Evolutionary conservation across 1,140 invertebrate species (phyloP).

Genomic region (Acromyrmex heyeri): DNA sequence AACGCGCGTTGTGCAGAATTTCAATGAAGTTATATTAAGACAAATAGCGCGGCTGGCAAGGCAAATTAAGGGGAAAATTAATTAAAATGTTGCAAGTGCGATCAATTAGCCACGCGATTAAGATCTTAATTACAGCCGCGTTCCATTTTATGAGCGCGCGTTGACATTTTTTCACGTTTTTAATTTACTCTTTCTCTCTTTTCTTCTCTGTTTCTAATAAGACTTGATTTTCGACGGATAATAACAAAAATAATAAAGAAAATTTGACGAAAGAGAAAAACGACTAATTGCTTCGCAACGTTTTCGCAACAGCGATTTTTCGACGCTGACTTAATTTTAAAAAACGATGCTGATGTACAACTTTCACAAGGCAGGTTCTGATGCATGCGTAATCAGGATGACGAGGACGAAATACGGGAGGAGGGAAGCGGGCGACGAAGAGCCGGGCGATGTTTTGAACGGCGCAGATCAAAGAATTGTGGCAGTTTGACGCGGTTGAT

Average conservation of each 20-base stretch:
- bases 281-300: neutral
- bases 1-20: constrained; percentile 2
- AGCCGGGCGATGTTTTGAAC: neutral
- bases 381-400: constrained; percentile 43
- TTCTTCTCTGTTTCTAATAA: neutral
- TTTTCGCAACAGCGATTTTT: neutral
- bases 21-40: constrained; percentile 3
- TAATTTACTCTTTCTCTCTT: neutral
- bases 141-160: neutral
- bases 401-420: constrained; percentile 47
- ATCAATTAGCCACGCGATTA: constrained; percentile 47
- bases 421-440: constrained; percentile 1
- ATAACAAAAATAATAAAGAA: neutral
- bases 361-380: constrained; percentile 69
- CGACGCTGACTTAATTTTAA: neutral
- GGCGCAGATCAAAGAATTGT: neutral
- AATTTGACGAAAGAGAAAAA: neutral
- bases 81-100: constrained; percentile 57
- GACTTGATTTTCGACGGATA: neutral
- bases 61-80: constrained; percentile 35
- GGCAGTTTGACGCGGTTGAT: neutral
- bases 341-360: constrained; percentile 52
- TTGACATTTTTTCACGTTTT: constrained; percentile 7
- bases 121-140: constrained; percentile 23
- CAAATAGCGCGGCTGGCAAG: constrained; percentile 13